phyloP scores from a whole-genome alignment of 2,797 vertebrate species.

The Rhinogobio ventralis region DNA sequence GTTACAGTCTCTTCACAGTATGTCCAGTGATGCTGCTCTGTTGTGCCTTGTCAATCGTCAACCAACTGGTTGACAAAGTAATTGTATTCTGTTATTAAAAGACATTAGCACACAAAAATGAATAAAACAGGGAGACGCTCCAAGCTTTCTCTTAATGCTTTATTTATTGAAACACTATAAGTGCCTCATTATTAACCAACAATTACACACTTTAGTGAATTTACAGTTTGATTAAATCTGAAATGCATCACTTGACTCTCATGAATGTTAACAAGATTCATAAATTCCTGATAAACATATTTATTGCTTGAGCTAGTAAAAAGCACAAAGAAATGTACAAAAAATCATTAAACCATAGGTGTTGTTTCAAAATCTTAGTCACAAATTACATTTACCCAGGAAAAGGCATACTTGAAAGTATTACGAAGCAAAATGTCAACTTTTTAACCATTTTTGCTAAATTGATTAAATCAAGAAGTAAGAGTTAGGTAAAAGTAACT shows the following conservation, averaged over 20 bases:
- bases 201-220: not conserved
- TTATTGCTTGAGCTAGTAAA: not conserved
- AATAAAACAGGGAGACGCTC: not conserved
- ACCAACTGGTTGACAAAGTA: not conserved
- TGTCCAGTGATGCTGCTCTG: no score
- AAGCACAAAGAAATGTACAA: not conserved
- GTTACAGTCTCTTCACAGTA: no score
- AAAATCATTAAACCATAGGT: not conserved
- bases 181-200: not conserved
- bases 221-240: no score
- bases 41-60: no score
- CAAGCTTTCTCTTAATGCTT: not conserved
- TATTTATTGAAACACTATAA: not conserved
- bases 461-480: not conserved
- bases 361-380: constrained; percentile 59
- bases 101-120: not conserved
- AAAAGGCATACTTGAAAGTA: not conserved
- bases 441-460: not conserved
- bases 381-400: no score
- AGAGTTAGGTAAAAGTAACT: not conserved
- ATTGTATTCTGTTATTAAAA: not conserved
- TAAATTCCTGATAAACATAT: not conserved
- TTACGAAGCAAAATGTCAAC: not conserved
- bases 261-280: not conserved
- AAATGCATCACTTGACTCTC: not conserved